Base-by-base conservation (phyloP, 2,888 invertebrate species). In the Acrobasis repandana region DNA sequence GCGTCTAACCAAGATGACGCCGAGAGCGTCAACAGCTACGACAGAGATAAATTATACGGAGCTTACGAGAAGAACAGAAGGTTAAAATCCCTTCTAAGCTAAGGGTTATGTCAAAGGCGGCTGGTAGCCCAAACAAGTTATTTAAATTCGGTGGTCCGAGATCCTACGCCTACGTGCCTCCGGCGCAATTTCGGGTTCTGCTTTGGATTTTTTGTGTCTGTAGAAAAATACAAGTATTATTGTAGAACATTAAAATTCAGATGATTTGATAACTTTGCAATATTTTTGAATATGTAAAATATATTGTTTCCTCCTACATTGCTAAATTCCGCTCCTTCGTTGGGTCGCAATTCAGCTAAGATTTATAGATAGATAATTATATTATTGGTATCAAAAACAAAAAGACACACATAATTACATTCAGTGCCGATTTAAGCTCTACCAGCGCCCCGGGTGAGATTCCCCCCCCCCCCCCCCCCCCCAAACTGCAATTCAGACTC, bases 71-170 rank as follows among this genome's bases (percentile, higher is more conserved):
- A 69, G 72, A 77, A 87, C 82, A 77, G 81, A 74, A 82, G 80
- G 76, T 72, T 70, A 70, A 65, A 73, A 79, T 77, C 77, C 74
- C 72, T 74, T 78, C 80, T 79, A 73, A 77, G 63, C 73, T 74
- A 75, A 83, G 81, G 86, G 81, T 83, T 85, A 85, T 80, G 88
- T 87, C 84, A 86, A 86, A 82, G 77, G 79, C 80, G 77, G 76
- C 38, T 77, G 84, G 88, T 79, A 86, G 86, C 84, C 79, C 75
- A 84, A 90, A 90, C 90, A 78, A 85, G 90, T 90, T 91, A 89
- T 91, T 89, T 83, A 89, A 89, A 90, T 89, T 82, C 76, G 75
- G 75, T 71, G 76, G 79, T 80, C 80, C 80, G 73, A 70, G 73
- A 74, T 73, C 76, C 73, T 77, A 79, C 84, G 79, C 80, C 83